Conservation (phyloP, 2,113 vertebrate species). For the Microtus oregoni region DNA sequence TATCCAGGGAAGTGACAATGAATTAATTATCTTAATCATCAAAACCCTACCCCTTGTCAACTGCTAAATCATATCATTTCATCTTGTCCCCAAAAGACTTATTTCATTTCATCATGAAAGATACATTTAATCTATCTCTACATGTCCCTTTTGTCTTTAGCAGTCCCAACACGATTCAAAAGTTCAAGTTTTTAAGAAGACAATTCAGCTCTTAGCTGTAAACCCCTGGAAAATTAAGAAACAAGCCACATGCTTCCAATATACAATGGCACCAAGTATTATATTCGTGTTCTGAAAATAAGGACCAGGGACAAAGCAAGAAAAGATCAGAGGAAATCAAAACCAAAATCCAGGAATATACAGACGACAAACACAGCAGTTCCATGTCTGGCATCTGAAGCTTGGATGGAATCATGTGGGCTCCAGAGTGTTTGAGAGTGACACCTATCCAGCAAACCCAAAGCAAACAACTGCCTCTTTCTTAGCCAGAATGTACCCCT, state of each 20-base stretch:
- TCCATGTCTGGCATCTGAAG: neutral
- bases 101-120: neutral
- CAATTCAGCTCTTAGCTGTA: neutral
- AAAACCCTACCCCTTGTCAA: neutral
- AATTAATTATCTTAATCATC: too few species aligned
- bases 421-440: neutral
- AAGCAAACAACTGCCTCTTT: neutral
- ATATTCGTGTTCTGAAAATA: neutral
- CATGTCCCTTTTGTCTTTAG: neutral
- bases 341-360: too few species aligned
- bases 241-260: neutral
- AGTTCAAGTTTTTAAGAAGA: neutral
- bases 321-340: neutral
- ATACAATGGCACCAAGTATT: neutral
- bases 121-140: neutral
- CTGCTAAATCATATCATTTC: neutral
- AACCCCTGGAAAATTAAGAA: neutral
- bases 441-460: neutral
- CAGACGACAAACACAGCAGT: neutral
- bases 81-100: too few species aligned
- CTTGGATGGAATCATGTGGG: neutral
- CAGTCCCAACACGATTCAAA: neutral
- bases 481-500: too few species aligned
- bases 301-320: neutral
- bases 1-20: neutral